Evolutionary conservation across 2,797 vertebrate species (phyloP), one percentile per base, ranked within the genome.

Genomic region (Lutjanus campechanus): DNA sequence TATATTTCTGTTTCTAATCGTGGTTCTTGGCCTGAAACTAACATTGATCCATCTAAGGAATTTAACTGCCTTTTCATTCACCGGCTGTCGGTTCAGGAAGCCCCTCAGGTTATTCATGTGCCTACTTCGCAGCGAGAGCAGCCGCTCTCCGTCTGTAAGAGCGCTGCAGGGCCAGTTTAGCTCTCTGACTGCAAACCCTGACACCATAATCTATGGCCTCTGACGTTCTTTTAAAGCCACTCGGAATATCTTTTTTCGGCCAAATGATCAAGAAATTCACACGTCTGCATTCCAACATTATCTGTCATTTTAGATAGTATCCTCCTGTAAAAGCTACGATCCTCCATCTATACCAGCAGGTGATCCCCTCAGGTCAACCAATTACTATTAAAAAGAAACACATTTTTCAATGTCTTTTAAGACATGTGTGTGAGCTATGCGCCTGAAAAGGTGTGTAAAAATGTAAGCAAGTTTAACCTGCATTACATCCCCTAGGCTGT

Each of bases 401-500:
- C 3, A 5, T 56, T 36, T 49, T 29, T 12, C 0, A 4, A 10
- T 69, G 36, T 36, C 0, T 49, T 22, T 11, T 2, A 8, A 40
- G 36, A 40, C 7, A 17, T 43, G 7, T 36, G 22, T 71, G 12
- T 36, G 56, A 62, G 40, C 1, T 56, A 40, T 41, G 78, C 7
- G 7, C 11, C n/a, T 49, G 16, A 50, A 11, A 64, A 59, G 49
- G 67, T 50, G 64, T 64, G 55, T 50, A 53, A 66, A 58, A 66
- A 78, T 73, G 54, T 71, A 40, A 20, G 29, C 54, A 49, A 53
- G 64, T 76, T 84, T 69, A 77, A 81, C 70, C 79, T 72, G 71
- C 75, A 58, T 68, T 46, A 72, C 62, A 75, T 74, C 60, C 70
- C n/a, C 4, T 5, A 43, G 73, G 64, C 47, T 80, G 70, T 81